Percentiles rank a stretch among this genome's conserved stretches.
phyloP scores from a whole-genome alignment of 2,113 vertebrate genomes.

The Alligator sinensis region DNA sequence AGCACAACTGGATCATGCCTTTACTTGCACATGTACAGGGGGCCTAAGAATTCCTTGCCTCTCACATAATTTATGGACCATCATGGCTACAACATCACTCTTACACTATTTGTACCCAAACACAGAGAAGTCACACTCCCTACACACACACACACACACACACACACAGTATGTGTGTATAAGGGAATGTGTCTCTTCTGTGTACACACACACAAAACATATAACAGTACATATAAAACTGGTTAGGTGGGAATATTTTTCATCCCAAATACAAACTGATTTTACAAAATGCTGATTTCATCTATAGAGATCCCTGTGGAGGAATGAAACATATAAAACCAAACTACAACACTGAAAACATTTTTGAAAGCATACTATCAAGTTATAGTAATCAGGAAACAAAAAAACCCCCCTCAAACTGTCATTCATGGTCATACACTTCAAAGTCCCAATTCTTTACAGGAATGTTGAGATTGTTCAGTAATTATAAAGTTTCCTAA shows the following conservation, averaged over 20 bases:
- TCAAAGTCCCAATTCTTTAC: neutral
- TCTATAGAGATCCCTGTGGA: neutral
- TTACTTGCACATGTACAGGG: too few relatives aligned
- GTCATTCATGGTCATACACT: neutral
- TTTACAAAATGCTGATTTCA: constrained; percentile 13
- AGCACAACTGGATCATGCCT: too few relatives aligned
- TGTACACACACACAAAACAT: neutral
- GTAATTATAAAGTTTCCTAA: neutral
- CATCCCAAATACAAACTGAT: neutral
- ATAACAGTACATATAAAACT: neutral
- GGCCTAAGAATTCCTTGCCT: too few relatives aligned
- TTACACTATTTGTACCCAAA: too few relatives aligned
- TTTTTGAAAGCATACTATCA: neutral
- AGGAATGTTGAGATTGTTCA: neutral
- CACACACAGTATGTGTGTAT: too few relatives aligned
- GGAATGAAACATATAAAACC: neutral
- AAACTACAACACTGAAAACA: neutral
- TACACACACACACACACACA: too few relatives aligned
- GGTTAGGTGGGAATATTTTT: neutral
- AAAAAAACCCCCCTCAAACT: constrained; percentile 6
- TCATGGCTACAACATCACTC: too few relatives aligned
- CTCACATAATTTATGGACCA: too few relatives aligned
- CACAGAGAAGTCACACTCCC: too few relatives aligned
- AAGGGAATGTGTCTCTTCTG: neutral
- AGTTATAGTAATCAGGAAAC: neutral